Percentiles rank a stretch among this genome's conserved stretches.
phyloP scores from a whole-genome alignment of 2,888 invertebrate genomes.

The Aleiodes alternator region DNA sequence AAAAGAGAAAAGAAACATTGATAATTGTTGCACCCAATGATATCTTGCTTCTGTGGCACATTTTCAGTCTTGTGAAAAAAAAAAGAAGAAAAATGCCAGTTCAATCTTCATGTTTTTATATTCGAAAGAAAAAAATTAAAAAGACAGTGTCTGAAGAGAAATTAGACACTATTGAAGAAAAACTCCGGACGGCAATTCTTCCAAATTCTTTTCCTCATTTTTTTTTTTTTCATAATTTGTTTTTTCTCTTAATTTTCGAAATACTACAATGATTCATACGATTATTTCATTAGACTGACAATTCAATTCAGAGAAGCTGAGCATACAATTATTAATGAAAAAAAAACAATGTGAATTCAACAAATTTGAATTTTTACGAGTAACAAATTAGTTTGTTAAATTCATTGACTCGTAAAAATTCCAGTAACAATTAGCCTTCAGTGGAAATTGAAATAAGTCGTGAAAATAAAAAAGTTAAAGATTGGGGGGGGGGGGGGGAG shows the following conservation, averaged over 20 bases:
- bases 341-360: not conserved
- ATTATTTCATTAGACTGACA: conserved; percentile 15
- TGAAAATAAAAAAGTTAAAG: too few relatives aligned
- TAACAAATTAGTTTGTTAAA: not conserved
- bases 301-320: conserved; percentile 3
- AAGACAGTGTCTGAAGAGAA: not conserved
- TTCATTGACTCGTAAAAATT: not conserved
- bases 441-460: too few relatives aligned
- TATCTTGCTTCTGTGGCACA: conserved; percentile 38
- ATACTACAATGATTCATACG: not conserved
- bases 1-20: not conserved
- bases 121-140: not conserved
- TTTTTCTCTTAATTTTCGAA: not conserved
- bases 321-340: conserved; percentile 27
- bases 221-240: not conserved
- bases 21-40: conserved; percentile 13
- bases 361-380: conserved; percentile 6
- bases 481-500: not conserved
- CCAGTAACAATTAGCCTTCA: too few relatives aligned
- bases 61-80: conserved; percentile 39
- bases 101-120: not conserved
- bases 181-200: conserved; percentile 35
- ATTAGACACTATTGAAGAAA: conserved; percentile 8
- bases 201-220: conserved; percentile 1
- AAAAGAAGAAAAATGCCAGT: conserved; percentile 8